phyloP scores from a whole-genome alignment of 2,797 vertebrate species.

The Eidolon dupreanum region DNA sequence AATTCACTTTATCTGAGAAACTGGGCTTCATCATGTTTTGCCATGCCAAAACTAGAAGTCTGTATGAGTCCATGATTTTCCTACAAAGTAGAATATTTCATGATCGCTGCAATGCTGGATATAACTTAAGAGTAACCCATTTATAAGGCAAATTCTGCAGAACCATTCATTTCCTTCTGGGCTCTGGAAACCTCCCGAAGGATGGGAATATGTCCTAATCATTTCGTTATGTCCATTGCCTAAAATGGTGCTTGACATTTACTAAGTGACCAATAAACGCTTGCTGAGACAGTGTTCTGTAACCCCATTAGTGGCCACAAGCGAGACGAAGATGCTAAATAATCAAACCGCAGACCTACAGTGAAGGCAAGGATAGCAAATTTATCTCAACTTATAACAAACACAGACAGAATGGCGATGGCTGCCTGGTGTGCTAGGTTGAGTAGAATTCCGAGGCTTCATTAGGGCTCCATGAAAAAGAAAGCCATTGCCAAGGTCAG shows the following conservation, averaged over 20 bases:
- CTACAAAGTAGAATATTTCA: neutral
- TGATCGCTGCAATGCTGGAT: neutral
- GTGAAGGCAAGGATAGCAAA: neutral
- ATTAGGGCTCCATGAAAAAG: neutral
- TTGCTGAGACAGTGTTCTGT: neutral
- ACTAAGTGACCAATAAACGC: neutral
- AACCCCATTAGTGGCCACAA: neutral
- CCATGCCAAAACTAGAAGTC: neutral
- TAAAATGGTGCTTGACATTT: neutral
- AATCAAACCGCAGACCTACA: neutral
- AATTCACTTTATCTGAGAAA: neutral
- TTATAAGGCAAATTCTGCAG: neutral
- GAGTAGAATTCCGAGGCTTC: neutral
- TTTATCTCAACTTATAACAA: neutral
- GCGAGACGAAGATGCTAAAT: neutral
- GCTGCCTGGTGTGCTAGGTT: rapidly evolving
- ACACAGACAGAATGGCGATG: neutral
- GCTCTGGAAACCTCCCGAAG: neutral
- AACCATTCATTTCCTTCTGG: neutral
- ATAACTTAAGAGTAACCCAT: neutral
- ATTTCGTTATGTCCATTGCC: neutral
- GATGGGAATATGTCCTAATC: neutral
- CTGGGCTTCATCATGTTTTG: neutral
- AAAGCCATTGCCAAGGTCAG: neutral
- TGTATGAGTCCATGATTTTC: neutral